These are phyloP conservation scores for Crematogaster levior DNA, from an alignment of 2,888 invertebrate species.

Conservation along the genomic window DNA sequence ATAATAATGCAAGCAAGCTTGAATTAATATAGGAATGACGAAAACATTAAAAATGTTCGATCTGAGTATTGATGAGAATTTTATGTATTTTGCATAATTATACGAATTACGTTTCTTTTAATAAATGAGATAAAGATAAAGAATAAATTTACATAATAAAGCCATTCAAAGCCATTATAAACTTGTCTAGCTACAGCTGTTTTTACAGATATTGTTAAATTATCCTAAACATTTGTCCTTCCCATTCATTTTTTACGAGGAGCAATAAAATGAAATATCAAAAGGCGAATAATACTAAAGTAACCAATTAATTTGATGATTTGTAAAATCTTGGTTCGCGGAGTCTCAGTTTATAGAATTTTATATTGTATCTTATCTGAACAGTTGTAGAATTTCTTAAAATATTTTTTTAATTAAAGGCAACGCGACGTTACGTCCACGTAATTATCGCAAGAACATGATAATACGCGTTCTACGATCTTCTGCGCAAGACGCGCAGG, in stretches of 20 bases:
- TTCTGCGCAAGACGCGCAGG: not conserved
- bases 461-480: slow-evolving; percentile 10
- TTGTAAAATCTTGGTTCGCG: not conserved
- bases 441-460: not conserved
- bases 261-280: not conserved
- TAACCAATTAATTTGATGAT: not conserved
- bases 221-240: not conserved
- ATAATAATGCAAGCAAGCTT: not conserved
- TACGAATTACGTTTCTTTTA: not conserved
- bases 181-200: not conserved
- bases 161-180: not conserved
- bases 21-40: not conserved
- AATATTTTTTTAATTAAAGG: not conserved
- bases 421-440: not conserved
- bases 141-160: not conserved
- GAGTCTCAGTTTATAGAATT: not conserved
- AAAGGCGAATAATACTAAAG: not conserved
- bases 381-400: not conserved
- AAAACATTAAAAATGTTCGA: not conserved
- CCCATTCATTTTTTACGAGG: slow-evolving; percentile 33
- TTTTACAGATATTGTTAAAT: slow-evolving; percentile 22
- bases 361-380: not conserved
- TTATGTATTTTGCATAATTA: not conserved
- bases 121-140: not conserved
- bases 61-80: not conserved